Evolutionary conservation across 2,113 vertebrate species (phyloP).

Genomic region (Poeciliopsis retropinna): DNA sequence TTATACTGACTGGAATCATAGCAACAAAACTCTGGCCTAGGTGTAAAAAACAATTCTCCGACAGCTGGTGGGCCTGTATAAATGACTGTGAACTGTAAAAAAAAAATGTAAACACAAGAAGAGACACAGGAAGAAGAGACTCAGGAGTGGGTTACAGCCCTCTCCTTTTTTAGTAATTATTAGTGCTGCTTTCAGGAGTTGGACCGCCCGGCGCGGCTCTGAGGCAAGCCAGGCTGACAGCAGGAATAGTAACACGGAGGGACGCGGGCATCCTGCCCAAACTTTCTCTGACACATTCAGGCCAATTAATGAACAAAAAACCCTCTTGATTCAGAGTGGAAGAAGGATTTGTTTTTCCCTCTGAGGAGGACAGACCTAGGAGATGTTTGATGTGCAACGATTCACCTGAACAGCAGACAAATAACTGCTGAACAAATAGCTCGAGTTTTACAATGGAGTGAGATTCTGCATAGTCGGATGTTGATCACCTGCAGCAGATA

Average conservation of each 20-base stretch:
- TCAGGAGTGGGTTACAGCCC: not conserved
- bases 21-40: constrained; percentile 58
- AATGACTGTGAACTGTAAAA: constrained; percentile 22
- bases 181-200: constrained; percentile 3
- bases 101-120: constrained; percentile 2
- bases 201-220: not conserved
- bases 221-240: constrained; percentile 17
- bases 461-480: not conserved
- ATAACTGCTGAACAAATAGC: not conserved
- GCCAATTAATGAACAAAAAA: constrained; percentile 37
- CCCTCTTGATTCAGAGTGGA: constrained; percentile 21
- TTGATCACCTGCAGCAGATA: no score
- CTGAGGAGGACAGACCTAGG: constrained; percentile 18
- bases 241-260: constrained; percentile 48
- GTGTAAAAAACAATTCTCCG: constrained; percentile 65
- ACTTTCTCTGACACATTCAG: constrained; percentile 38
- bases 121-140: not conserved
- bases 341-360: constrained; percentile 31
- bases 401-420: constrained; percentile 17
- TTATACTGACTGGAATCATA: constrained; percentile 57
- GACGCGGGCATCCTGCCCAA: constrained; percentile 9
- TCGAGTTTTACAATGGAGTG: not conserved
- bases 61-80: constrained; percentile 61
- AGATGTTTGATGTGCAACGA: constrained; percentile 26
- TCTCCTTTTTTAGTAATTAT: constrained; percentile 16